Base-by-base conservation (phyloP, 1,140 invertebrate species). In the Venustaconcha ellipsiformis region DNA sequence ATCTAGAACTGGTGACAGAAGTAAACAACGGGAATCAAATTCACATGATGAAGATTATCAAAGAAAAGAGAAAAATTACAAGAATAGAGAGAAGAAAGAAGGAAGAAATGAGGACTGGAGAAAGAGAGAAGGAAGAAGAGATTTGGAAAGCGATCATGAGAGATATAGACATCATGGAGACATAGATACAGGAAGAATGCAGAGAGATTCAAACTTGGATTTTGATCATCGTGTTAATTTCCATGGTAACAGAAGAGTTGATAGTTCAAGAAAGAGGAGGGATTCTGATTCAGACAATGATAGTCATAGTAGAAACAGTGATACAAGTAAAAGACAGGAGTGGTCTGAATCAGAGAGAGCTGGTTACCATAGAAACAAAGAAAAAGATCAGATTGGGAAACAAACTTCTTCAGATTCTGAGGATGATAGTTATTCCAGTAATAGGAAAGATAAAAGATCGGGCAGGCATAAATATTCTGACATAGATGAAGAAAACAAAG, bases 361-460 rank as follows among this genome's bases (percentile, higher is more conserved):
- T 56, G 59, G 58, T 57, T 67, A 56, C 73, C 73, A 63, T 67
- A 67, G 64, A 60, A 59, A 64, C 73, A 75, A 68, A 58, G 37
- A 57, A 69, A 75, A 56, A 75, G 59, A 66, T 75, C 58, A 64
- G 30, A 20, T 15, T 30, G 6, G 15, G n/a, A n/a, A 65, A 30
- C 18, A 65, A 12, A 26, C 3, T 15, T 30, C 0, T 26, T 65
- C 30, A 23, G 64, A 65, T 14, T 65, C n/a, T 65, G 15, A 65
- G 11, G 23, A n/a, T 17, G 6, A 65, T 23, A 65, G 8, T 23
- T 23, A 18, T 37, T 6, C n/a, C 37, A 37, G 12, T 23, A 26
- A n/a, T 62, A 62, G 23, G 13, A 62, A 48, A 48, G 37, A 48
- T 48, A 11, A 48, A 8, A 48, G 37, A 48, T 48, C 37, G 0